phyloP scores from a whole-genome alignment of 2,797 vertebrate species.

The Phrynocephalus vlangalii region DNA sequence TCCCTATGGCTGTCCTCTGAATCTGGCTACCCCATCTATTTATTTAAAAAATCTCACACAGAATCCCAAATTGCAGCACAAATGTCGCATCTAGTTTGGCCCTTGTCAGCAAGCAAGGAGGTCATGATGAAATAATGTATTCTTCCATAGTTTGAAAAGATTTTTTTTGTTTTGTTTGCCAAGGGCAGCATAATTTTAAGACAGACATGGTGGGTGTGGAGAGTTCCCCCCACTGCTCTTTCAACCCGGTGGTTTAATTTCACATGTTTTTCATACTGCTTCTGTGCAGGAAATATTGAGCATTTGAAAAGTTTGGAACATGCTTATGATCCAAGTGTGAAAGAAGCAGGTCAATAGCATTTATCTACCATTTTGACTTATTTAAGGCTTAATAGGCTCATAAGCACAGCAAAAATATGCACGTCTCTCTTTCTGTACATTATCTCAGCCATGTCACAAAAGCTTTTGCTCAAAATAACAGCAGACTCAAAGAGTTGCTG shows the following conservation, averaged over 20 bases:
- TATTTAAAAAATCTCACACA: too few species aligned
- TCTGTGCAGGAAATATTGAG: background rate
- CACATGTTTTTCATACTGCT: background rate
- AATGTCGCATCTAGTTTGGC: too few species aligned
- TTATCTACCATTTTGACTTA: constrained; percentile 46
- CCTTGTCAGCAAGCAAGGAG: too few species aligned
- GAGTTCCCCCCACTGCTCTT: background rate
- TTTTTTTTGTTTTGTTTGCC: too few species aligned
- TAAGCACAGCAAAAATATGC: constrained; percentile 34
- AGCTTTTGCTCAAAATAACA: constrained; percentile 54
- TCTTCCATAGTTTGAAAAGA: background rate
- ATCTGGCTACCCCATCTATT: too few species aligned
- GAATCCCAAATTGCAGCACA: too few species aligned
- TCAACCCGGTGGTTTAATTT: background rate
- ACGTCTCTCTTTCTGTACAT: constrained; percentile 25
- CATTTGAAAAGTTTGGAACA: background rate
- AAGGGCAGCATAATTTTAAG: background rate
- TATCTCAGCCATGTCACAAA: background rate
- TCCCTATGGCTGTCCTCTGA: too few species aligned
- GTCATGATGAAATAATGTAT: too few species aligned
- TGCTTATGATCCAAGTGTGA: too few species aligned
- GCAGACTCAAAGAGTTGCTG: constrained; percentile 67
- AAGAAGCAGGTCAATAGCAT: constrained; percentile 11
- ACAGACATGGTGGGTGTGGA: background rate
- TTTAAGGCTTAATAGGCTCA: constrained; percentile 39